These are phyloP conservation scores for Toxotes chatareus DNA, from an alignment of 2,113 vertebrate genomes.

Conservation along the genomic window DNA sequence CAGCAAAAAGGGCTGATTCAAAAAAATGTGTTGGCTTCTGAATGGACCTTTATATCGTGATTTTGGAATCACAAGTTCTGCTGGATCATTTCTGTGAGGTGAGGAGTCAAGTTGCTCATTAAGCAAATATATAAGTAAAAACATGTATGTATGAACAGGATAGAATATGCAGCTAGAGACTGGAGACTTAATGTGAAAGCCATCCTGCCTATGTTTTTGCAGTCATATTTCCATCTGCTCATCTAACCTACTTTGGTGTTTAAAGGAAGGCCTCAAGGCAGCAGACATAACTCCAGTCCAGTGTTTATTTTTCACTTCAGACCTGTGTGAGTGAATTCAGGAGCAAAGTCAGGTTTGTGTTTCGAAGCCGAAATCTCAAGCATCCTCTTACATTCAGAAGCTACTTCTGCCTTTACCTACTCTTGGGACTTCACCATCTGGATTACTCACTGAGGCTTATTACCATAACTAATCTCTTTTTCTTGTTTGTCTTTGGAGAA, in stretches of 20 bases:
- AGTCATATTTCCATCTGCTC: conserved; percentile 43
- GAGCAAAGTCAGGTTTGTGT: conserved; percentile 34
- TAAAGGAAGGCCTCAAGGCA: conserved; percentile 57
- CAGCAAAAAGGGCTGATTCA: conserved; percentile 16
- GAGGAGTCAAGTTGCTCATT: neutral
- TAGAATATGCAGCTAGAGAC: neutral
- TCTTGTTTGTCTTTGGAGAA: conserved; percentile 54
- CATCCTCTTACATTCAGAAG: conserved; percentile 20
- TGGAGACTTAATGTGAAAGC: conserved; percentile 58
- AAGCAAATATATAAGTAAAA: conserved; percentile 18
- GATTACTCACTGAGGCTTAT: conserved; percentile 39
- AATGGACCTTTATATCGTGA: neutral
- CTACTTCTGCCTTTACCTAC: conserved; percentile 1
- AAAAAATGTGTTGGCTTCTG: conserved; percentile 10
- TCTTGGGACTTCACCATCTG: conserved; percentile 38
- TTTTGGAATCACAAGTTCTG: neutral
- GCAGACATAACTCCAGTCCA: conserved; percentile 43
- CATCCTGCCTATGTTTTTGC: conserved; percentile 45
- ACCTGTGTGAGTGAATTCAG: neutral
- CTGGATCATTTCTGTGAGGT: neutral
- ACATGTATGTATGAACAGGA: neutral
- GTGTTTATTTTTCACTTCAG: conserved; percentile 61
- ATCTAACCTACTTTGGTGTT: conserved; percentile 44
- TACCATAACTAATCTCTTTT: conserved; percentile 52
- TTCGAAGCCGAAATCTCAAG: conserved; percentile 7